Evolutionary conservation across 2,113 vertebrate species (phyloP).

Genomic region (Gasterosteus nipponicus): DNA sequence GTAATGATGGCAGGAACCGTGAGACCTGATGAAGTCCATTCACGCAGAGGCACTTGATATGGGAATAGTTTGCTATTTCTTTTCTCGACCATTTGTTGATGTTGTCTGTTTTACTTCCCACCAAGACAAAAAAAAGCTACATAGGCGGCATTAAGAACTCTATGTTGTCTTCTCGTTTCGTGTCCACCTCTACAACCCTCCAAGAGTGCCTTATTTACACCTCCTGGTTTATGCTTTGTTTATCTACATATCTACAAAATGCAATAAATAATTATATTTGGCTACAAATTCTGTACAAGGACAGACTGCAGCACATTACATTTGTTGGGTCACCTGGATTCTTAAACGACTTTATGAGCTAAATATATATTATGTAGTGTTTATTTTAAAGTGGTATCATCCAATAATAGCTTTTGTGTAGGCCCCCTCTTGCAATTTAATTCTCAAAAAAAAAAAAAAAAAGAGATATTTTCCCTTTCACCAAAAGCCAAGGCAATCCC

Average conservation of each 20-base stretch:
- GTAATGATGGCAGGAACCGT: neutral
- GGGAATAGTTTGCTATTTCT: neutral
- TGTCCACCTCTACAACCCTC: neutral
- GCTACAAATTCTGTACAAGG: neutral
- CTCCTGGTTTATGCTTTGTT: neutral
- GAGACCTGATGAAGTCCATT: neutral
- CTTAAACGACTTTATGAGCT: neutral
- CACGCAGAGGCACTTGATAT: neutral
- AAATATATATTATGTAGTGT: neutral
- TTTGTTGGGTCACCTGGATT: neutral
- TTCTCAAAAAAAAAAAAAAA: neutral
- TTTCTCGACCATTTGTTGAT: neutral
- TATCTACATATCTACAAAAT: neutral
- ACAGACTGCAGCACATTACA: neutral
- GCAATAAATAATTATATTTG: neutral
- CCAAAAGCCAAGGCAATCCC: neutral
- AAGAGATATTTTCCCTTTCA: neutral
- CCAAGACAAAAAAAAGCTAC: neutral
- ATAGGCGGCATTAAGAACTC: neutral
- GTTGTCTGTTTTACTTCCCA: neutral
- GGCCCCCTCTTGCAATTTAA: neutral
- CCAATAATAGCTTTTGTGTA: neutral
- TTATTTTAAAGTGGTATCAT: neutral
- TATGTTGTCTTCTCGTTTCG: neutral
- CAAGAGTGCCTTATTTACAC: neutral